Evolutionary conservation across 1,140 invertebrate genomes (phyloP).

Genomic region (Conopomorpha cramerella): DNA sequence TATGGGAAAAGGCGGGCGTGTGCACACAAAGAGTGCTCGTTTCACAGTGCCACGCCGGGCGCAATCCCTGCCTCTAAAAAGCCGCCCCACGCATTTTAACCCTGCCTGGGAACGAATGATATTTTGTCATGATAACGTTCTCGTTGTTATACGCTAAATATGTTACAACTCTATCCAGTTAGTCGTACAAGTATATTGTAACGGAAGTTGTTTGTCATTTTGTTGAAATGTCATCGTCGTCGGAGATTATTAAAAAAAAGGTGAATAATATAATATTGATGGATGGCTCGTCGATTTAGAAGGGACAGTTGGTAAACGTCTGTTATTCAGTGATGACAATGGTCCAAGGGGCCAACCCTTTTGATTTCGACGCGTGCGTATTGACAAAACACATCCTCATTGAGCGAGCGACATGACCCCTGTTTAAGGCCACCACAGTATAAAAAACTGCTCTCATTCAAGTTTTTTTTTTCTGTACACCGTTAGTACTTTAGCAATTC

Average conservation of each 20-base stretch:
- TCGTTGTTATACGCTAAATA: conserved; percentile 6
- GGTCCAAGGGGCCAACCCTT: background rate
- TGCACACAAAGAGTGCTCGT: conserved; percentile 37
- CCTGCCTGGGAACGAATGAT: conserved; percentile 27
- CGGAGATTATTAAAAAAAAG: background rate
- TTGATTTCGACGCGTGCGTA: background rate
- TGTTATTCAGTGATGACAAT: background rate
- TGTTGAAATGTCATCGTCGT: too few relatives aligned
- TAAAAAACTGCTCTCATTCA: background rate
- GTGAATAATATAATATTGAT: background rate
- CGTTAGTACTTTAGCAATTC: background rate
- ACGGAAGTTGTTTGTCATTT: too few relatives aligned
- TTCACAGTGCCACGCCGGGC: conserved; percentile 41
- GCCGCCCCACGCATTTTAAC: conserved; percentile 40
- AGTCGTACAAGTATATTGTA: background rate
- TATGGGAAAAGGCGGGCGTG: conserved; percentile 27
- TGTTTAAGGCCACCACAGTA: background rate
- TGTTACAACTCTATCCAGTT: background rate
- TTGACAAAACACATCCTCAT: background rate
- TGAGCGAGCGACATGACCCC: too few relatives aligned
- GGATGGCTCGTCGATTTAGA: background rate
- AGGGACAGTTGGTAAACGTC: background rate
- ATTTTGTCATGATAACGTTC: conserved; percentile 19
- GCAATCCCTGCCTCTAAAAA: conserved; percentile 41
- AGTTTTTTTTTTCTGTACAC: background rate